Conservation (phyloP, 2,797 vertebrate genomes). For the Kryptolebias ocellatus region DNA sequence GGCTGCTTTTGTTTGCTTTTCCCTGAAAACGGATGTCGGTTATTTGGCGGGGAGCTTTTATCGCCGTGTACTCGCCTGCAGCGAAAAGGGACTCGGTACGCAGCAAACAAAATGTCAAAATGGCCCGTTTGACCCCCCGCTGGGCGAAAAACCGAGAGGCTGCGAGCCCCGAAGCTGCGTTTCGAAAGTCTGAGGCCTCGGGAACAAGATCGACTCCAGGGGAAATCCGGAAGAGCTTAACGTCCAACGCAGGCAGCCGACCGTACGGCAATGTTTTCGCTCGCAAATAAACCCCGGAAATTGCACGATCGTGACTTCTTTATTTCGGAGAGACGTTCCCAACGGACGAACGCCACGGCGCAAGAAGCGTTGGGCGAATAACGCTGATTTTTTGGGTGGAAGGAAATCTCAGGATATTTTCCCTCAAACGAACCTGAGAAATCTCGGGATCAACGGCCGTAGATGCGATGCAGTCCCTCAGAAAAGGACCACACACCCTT, state of each 20-base stretch:
- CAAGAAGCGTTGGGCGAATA: slow-evolving; percentile 24
- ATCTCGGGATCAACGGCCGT: slow-evolving; percentile 48
- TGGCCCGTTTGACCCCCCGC: too few relatives aligned
- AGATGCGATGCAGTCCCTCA: slow-evolving; percentile 41
- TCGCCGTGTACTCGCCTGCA: slow-evolving; percentile 46
- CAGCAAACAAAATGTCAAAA: slow-evolving; percentile 64
- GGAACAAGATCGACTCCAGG: too few relatives aligned
- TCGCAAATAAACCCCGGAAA: slow-evolving; percentile 54
- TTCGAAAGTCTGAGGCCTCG: too few relatives aligned
- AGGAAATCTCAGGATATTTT: slow-evolving; percentile 28
- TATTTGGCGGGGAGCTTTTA: slow-evolving; percentile 50
- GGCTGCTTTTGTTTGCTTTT: slow-evolving; percentile 64
- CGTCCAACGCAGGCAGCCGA: slow-evolving; percentile 18
- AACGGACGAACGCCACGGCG: slow-evolving; percentile 46
- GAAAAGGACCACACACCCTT: slow-evolving; percentile 65
- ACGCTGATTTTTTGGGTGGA: not conserved
- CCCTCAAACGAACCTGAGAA: slow-evolving; percentile 17
- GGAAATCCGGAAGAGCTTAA: slow-evolving; percentile 31
- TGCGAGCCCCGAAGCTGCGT: too few relatives aligned
- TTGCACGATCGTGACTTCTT: slow-evolving; percentile 56
- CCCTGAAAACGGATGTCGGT: slow-evolving; percentile 61
- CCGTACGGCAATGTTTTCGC: slow-evolving; percentile 32
- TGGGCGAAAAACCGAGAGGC: too few relatives aligned
- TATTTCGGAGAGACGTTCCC: slow-evolving; percentile 57
- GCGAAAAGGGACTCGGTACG: slow-evolving; percentile 50